Conservation (phyloP, 1,140 invertebrate genomes). For the Aphelenchoides besseyi region DNA sequence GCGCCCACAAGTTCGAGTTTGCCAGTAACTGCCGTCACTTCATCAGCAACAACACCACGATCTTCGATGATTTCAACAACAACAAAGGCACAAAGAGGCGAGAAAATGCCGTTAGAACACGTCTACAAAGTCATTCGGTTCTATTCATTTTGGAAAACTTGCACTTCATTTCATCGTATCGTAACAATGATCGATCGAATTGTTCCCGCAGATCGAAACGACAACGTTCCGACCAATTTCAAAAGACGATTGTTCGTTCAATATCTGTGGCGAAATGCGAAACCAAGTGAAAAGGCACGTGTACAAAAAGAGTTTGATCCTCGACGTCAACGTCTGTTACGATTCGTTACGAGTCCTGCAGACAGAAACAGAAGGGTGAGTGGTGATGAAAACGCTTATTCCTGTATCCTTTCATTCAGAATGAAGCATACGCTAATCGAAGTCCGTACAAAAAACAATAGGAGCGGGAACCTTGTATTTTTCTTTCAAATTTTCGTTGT, state of each 20-base stretch:
- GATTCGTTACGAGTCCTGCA: constrained; percentile 57
- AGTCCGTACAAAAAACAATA: not conserved
- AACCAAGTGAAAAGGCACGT: constrained; percentile 55
- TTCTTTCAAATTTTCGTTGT: not conserved
- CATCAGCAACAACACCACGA: constrained; percentile 35
- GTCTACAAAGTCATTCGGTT: constrained; percentile 60
- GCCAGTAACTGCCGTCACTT: constrained; percentile 29
- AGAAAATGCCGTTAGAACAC: constrained; percentile 52
- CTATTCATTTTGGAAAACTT: constrained; percentile 62
- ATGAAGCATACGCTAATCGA: not conserved
- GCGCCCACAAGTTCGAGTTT: constrained; percentile 4
- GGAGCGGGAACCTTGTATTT: not conserved
- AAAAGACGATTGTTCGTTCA: constrained; percentile 59
- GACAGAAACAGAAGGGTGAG: constrained; percentile 35
- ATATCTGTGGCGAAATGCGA: constrained; percentile 56
- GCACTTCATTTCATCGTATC: constrained; percentile 62
- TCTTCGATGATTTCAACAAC: constrained; percentile 30
- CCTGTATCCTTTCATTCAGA: not conserved
- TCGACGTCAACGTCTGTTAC: constrained; percentile 51
- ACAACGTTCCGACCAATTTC: constrained; percentile 34
- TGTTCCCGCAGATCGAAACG: not conserved
- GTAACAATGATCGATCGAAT: constrained; percentile 63
- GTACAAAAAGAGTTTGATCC: constrained; percentile 62
- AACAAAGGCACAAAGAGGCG: constrained; percentile 28
- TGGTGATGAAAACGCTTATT: not conserved